These are phyloP conservation scores for Hyposoter dolosus DNA, from an alignment of 2,888 invertebrate genomes.

Conservation along the genomic window DNA sequence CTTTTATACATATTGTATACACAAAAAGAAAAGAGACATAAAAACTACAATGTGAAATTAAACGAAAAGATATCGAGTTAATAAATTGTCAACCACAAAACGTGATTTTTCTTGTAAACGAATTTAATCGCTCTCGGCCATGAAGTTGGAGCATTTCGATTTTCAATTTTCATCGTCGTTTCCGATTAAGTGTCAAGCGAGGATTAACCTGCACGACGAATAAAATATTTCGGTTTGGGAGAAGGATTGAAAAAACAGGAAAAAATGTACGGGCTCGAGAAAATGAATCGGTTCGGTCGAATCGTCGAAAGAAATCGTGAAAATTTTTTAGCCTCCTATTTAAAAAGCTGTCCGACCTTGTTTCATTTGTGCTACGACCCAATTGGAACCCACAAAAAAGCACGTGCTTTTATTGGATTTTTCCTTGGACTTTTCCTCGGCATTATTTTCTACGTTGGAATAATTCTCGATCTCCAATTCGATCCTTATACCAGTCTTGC, in stretches of 20 bases:
- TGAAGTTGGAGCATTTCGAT: conserved; percentile 9
- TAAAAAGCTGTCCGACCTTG: conserved; percentile 76
- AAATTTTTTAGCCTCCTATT: conserved; percentile 74
- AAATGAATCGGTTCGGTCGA: conserved; percentile 70
- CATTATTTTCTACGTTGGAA: conserved; percentile 85
- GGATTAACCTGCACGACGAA: neutral
- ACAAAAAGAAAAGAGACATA: conserved; percentile 19
- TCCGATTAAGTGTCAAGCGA: conserved; percentile 20
- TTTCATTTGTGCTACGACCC: conserved; percentile 80
- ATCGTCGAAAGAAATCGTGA: conserved; percentile 73
- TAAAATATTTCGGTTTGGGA: neutral
- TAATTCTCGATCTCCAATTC: conserved; percentile 86
- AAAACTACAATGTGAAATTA: conserved; percentile 41
- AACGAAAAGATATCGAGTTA: conserved; percentile 21
- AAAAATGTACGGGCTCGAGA: conserved; percentile 74
- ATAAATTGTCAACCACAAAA: conserved; percentile 55
- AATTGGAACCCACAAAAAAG: conserved; percentile 77
- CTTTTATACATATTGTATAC: conserved; percentile 34
- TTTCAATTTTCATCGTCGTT: neutral
- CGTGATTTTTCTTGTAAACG: conserved; percentile 4
- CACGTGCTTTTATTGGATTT: conserved; percentile 81
- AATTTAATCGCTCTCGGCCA: neutral
- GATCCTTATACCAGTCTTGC: conserved; percentile 83
- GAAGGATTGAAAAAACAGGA: neutral
- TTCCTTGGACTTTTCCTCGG: conserved; percentile 85